Evolutionary conservation across 1,140 invertebrate genomes (phyloP), one percentile per base, ranked within the genome.

Genomic region (Formica selysi): DNA sequence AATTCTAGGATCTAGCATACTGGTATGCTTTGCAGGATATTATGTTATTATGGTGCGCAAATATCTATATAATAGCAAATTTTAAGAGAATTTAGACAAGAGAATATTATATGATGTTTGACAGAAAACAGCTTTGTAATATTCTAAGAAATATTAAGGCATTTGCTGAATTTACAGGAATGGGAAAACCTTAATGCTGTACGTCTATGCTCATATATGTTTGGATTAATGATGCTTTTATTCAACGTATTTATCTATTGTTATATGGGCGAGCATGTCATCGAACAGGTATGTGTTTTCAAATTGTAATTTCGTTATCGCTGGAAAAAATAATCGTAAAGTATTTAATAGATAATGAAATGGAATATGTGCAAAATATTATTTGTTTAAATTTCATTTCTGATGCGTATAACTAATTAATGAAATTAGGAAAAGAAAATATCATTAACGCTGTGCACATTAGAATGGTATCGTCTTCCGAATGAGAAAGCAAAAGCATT

Each of bases 1-100:
- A 70, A 22, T 89, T 5, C 0, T 81, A 4, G 70, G 70, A 2
- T 74, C 73, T 13, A 68, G 90, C 0, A 64, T 92, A 65, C 87
- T 93, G 22, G 87, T 93, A 41, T 94, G 93, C 54, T 84, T 92
- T 13, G 62, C 64, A 32, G 89, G 59, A 65, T 89, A 73, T 76
- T 87, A 26, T 57, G 29, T 83, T 16, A 22, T 89, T 3, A 78
- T 70, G 87, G 89, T 89, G 51, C 36, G 36, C 51, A 73, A 36
- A 44, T 44, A 16, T 81, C 36, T 61, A 36, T n/a, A 3, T 44
- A 41, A 32, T 19, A 71, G 22, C 44, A 3, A 61, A 32, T 67
- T 76, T 71, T 51, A n/a, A 41, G 10, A 22, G 2, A 62, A 29
- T 32, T 44, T 26, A 51, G 4, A 71, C 41, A 16, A 36, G 0